These are phyloP conservation scores for Siphonodentalium dalli DNA, from an alignment of 2,888 invertebrate species.

Conservation along the genomic window DNA sequence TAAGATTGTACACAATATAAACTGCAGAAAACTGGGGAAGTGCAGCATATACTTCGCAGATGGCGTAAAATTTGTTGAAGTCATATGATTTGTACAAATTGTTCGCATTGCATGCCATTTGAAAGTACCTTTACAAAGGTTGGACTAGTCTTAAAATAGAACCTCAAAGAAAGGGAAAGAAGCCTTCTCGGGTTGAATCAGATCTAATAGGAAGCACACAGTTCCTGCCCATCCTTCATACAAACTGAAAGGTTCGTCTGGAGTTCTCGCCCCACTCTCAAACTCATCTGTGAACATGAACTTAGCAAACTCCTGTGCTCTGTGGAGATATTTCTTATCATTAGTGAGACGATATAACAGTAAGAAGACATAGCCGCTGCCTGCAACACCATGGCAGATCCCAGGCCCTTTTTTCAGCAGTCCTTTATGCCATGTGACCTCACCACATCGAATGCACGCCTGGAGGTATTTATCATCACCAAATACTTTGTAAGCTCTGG, in stretches of 20 bases:
- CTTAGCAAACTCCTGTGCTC: conserved; percentile 78
- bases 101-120: too few relatives aligned
- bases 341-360: conserved; percentile 78
- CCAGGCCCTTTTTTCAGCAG: conserved; percentile 86
- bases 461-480: conserved; percentile 77
- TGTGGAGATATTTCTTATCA: conserved; percentile 75
- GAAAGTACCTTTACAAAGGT: too few relatives aligned
- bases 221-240: conserved; percentile 89
- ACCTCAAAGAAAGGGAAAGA: conserved; percentile 83
- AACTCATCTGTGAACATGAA: conserved; percentile 70
- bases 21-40: too few relatives aligned
- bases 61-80: too few relatives aligned
- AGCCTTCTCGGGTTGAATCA: conserved; percentile 76
- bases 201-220: conserved; percentile 81
- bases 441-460: conserved; percentile 75
- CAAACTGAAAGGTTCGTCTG: conserved; percentile 83
- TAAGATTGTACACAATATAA: too few relatives aligned
- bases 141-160: too few relatives aligned
- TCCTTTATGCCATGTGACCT: conserved; percentile 84
- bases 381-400: conserved; percentile 79
- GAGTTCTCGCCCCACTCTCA: conserved; percentile 72
- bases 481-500: conserved; percentile 79
- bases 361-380: conserved; percentile 62
- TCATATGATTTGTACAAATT: too few relatives aligned
- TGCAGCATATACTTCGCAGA: too few relatives aligned